These are phyloP conservation scores for Cerastis rubricosa DNA, from an alignment of 2,888 invertebrate genomes.

Conservation along the genomic window DNA sequence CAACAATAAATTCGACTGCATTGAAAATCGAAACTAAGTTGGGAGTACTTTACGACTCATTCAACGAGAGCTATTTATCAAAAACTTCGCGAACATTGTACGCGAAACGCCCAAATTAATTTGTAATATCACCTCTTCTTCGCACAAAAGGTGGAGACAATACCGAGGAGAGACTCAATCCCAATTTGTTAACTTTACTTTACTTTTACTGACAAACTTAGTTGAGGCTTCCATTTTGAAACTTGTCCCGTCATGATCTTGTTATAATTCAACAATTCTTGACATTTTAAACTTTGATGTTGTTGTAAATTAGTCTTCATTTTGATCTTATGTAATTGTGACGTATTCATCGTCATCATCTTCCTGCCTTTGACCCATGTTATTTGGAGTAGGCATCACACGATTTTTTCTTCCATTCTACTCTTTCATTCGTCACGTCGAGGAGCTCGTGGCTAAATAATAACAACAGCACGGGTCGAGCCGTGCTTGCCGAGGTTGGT, in stretches of 20 bases:
- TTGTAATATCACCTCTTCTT: conserved; percentile 56
- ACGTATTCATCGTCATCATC: too few species aligned
- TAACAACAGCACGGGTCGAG: too few species aligned
- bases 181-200: conserved; percentile 55
- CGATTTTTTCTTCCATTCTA: too few species aligned
- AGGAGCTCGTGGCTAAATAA: too few species aligned
- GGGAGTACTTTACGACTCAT: conserved; percentile 28
- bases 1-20: conserved; percentile 38
- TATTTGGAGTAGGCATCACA: too few species aligned
- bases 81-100: conserved; percentile 59
- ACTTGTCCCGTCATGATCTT: conserved; percentile 32
- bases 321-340: conserved; percentile 14
- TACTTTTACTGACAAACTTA: conserved; percentile 38
- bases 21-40: conserved; percentile 41
- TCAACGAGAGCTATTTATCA: conserved; percentile 60
- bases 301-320: background rate
- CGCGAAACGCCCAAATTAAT: conserved; percentile 60
- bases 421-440: too few species aligned
- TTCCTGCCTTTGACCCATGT: too few species aligned
- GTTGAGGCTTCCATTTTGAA: conserved; percentile 32
- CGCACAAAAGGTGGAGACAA: conserved; percentile 58
- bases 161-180: conserved; percentile 42
- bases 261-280: conserved; percentile 19
- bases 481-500: too few species aligned
- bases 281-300: conserved; percentile 3